Base-by-base conservation (phyloP, 2,888 invertebrate species). In the Tribolium freemani region DNA sequence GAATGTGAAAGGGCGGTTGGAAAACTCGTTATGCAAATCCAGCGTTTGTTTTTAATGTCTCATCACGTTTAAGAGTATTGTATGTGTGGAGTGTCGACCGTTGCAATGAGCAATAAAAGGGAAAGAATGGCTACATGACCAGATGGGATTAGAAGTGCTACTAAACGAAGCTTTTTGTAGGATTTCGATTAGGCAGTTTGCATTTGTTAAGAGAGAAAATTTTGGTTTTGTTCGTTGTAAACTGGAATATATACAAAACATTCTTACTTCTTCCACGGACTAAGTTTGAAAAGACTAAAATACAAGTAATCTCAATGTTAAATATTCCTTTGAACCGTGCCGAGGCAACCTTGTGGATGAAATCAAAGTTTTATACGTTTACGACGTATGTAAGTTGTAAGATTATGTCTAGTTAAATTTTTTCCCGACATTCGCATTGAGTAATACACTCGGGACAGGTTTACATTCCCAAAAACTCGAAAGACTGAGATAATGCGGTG, bases 11-110 rank as follows among this genome's bases (percentile, higher is more conserved):
- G 72, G 72, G 72, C 66, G 67, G 54, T 72, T 68, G 61, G 57
- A 50, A 63, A 72, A 72, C 72, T 63, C 68, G 72, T 72, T 72
- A 72, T 72, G 72, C 68, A 72, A 72, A 72, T 72, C 57, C 38
- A 20, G 46, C 50, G 44, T 72, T 72, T 72, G 57, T 61, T 63
- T 57, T 72, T 72, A 68, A 57, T 68, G 72, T 68, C 69, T 60
- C 68, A 58, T 68, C 57, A 53, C 69, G 53, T 56, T 26, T 46
- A 48, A 54, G 57, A 48, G 67, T 56, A 67, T 69, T 61, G 61
- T 69, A 61, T 61, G 20, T 31, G 56, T 13, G 38, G 31, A 38
- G 38, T 38, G 38, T 38, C 26, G 69, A 69, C 69, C 61, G 61
- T 69, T 61, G 70, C 70, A 69, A 51, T 46, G 54, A 45, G 61